Percentiles rank a stretch among this genome's conserved stretches.
Evolutionary conservation across 2,888 invertebrate species (phyloP).

Genomic region (Halictus ligatus): DNA sequence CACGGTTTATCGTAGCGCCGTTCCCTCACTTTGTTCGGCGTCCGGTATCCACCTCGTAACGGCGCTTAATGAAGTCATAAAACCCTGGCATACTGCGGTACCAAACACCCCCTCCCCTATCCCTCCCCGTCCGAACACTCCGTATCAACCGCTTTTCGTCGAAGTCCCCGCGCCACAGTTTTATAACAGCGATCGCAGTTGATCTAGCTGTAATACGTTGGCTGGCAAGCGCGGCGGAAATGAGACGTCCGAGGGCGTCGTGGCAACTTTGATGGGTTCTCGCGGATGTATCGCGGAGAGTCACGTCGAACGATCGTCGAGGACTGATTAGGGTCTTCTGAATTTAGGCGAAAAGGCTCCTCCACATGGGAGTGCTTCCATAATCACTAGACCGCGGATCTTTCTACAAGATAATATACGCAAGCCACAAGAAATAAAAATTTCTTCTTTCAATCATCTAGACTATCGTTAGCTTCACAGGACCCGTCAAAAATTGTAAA

Average conservation of each 20-base stretch:
- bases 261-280: neutral
- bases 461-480: too few relatives aligned
- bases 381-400: neutral
- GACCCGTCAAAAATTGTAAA: too few relatives aligned
- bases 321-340: neutral
- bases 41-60: constrained; percentile 66
- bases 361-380: neutral
- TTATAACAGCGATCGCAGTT: neutral
- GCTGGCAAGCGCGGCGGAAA: neutral
- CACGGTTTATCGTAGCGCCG: constrained; percentile 66
- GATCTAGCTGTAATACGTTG: neutral
- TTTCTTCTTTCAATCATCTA: too few relatives aligned
- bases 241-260: neutral
- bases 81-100: constrained; percentile 51
- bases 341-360: too few relatives aligned
- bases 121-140: neutral
- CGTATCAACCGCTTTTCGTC: neutral
- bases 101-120: neutral
- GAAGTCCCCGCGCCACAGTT: neutral
- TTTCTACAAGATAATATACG: neutral
- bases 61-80: constrained; percentile 72
- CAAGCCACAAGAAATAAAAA: neutral
- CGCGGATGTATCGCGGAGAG: neutral
- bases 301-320: too few relatives aligned
- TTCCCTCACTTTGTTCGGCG: constrained; percentile 67